Base-by-base conservation (phyloP, 2,888 invertebrate genomes). In the Noctua pronuba region DNA sequence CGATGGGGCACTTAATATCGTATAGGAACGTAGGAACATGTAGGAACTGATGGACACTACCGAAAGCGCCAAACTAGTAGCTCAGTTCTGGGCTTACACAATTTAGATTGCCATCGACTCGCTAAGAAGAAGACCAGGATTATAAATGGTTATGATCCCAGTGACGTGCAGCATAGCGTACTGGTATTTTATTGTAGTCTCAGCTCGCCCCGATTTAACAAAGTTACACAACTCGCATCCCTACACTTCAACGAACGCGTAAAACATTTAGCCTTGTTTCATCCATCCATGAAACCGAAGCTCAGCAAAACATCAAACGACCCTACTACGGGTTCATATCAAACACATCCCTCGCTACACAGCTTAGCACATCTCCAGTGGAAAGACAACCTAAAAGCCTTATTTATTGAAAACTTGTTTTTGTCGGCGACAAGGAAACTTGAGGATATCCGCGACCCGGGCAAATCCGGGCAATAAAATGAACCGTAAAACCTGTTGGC, bases 401-500 rank as follows among this genome's bases (percentile, higher is more conserved):
- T 92, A 93, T 93, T 94, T 94, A 93, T 92, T 91, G 91, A 91
- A 92, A 92, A 92, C 91, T 92, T 94, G 93, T 93, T 94, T 92
- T 92, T 90, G 82, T 89, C 91, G 88, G 84, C 85, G 86, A 86
- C 88, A 86, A 82, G 87, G 90, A 89, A 91, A 90, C 91, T 90
- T 90, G 73, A 79, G 80, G 80, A 82, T 81, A 79, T 83, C 88
- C 82, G 76, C 73, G 91, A 91, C 89, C 90, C 90, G 89, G 84
- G 83, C 83, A 89, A 90, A 90, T 89, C 92, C 88, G 82, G 89
- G 88, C 89, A 91, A 92, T 95, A 95, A 95, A 95, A 91, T 87
- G 85, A 84, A 88, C 87, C 92, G 91, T 95, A 94, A 95, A 95
- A 95, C 94, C 94, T 94, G 94, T 94, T 93, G 93, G 93, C 91